Evolutionary conservation across 1,140 invertebrate species (phyloP).

Genomic region (Apis dorsata): DNA sequence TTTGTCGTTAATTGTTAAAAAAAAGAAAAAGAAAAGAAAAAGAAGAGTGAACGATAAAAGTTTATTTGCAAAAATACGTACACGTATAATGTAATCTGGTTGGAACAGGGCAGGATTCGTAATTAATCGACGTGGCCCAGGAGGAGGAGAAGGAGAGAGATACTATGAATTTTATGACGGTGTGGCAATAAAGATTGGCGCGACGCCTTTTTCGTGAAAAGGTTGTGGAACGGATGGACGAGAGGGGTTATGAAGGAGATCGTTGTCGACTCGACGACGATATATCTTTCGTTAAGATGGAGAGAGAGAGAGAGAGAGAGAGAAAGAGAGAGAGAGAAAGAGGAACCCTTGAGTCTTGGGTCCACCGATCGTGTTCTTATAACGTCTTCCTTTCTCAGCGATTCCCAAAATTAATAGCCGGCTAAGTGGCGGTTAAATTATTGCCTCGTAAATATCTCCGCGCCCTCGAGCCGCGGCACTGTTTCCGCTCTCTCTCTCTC

Average conservation of each 20-base stretch:
- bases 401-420: constrained; percentile 77
- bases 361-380: constrained; percentile 57
- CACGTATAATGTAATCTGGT: too few species aligned
- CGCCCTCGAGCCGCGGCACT: constrained; percentile 63
- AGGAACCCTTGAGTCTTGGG: constrained; percentile 38
- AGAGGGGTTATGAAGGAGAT: constrained; percentile 25
- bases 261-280: constrained; percentile 40
- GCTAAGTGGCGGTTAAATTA: constrained; percentile 78
- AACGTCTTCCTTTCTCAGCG: constrained; percentile 75
- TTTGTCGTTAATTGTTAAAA: too few species aligned
- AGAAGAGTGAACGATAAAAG: too few species aligned
- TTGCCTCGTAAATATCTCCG: constrained; percentile 77
- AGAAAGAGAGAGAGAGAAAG: background rate
- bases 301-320: background rate
- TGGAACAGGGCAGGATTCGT: background rate
- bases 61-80: too few species aligned
- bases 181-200: constrained; percentile 36
- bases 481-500: constrained; percentile 56
- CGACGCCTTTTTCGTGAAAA: constrained; percentile 18
- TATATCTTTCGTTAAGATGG: constrained; percentile 39
- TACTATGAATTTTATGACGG: constrained; percentile 43
- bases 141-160: background rate
- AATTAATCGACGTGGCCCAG: constrained; percentile 21
- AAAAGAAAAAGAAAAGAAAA: too few species aligned
- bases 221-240: background rate